Base-by-base conservation (phyloP, 2,113 vertebrate species). In the Apistogramma diplotaenia region DNA sequence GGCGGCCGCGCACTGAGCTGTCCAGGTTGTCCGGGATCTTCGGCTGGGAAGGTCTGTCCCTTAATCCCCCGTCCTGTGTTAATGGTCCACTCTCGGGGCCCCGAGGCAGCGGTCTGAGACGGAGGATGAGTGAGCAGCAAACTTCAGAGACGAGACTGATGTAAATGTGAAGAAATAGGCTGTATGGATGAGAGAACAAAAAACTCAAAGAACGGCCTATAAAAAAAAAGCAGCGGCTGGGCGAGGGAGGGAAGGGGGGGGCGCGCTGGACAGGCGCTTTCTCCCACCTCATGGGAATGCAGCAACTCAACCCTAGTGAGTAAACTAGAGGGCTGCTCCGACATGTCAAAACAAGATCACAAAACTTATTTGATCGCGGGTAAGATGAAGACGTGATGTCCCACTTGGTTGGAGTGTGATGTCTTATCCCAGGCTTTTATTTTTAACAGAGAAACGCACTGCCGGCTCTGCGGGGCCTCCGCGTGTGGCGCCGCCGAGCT, bases 151-250 rank as follows among this genome's bases (percentile, higher is more conserved):
- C 88, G 74, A 80, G 87, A 90, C 92, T 94, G 91, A 94, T 86
- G 93, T 87, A 93, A 93, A 94, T 92, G 89, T 90, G 91, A 87
- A 92, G 90, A 92, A 92, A 91, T 84, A 78, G 84, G 86, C 87
- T 82, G 57, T 46, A 51, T 87, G 90, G 86, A 77, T 61, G 82
- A 85, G 81, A 82, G 80, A 83, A 89, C 74, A 78, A 25, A 83
- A 85, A 80, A 86, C 76, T 77, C 70, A 78, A 70, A 85, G 87
- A 74, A 74, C 4, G 16, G 67, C 76, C 81, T 84, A 86, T 90
- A 71, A 72, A 85, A 87, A 80, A 85, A 82, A 79, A 72, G 21
- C 67, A 2, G 21, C 8, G 55, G 78, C 49, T 18, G 59, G 60
- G 56, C 13, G 13, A 21, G 25, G 53, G 72, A 37, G 46, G 53